phyloP scores from a whole-genome alignment of 1,140 invertebrate genomes.

The Papilio machaon region DNA sequence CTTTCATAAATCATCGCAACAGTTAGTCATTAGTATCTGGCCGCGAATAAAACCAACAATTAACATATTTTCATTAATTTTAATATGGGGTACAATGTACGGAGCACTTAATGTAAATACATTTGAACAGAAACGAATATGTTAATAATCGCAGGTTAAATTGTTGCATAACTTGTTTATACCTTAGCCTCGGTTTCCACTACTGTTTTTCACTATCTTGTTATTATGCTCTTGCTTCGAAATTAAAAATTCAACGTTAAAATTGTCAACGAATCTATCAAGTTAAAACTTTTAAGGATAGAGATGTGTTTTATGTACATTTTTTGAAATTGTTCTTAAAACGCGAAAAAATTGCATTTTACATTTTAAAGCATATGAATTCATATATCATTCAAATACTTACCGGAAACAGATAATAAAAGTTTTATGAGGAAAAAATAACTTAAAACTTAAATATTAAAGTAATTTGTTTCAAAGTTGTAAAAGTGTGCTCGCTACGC shows the following conservation, averaged over 20 bases:
- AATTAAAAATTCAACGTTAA: no score
- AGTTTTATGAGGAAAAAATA: not conserved
- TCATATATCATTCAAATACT: not conserved
- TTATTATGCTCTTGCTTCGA: no score
- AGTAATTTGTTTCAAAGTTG: slow-evolving; percentile 5
- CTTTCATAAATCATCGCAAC: slow-evolving; percentile 70
- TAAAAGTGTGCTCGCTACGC: not conserved
- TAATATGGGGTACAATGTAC: slow-evolving; percentile 5
- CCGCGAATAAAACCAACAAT: slow-evolving; percentile 58
- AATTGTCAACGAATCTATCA: no score
- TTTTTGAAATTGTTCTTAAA: not conserved
- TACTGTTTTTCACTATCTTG: no score
- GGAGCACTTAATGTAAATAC: slow-evolving; percentile 41
- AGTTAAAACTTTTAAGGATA: no score
- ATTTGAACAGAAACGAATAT: slow-evolving; percentile 28
- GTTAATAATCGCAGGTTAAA: not conserved
- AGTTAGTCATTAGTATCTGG: slow-evolving; percentile 62
- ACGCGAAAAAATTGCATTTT: not conserved
- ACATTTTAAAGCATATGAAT: not conserved
- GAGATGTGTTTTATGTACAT: no score
- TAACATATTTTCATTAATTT: slow-evolving; percentile 76
- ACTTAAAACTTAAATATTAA: not conserved
- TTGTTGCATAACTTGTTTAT: not conserved
- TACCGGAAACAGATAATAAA: not conserved
- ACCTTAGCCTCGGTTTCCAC: not conserved